A percentile compares a stretch with the other conserved stretches of the same genome.
These are phyloP conservation scores for Paramormyrops kingsleyae DNA, from an alignment of 2,113 vertebrate genomes.

Conservation along the genomic window DNA sequence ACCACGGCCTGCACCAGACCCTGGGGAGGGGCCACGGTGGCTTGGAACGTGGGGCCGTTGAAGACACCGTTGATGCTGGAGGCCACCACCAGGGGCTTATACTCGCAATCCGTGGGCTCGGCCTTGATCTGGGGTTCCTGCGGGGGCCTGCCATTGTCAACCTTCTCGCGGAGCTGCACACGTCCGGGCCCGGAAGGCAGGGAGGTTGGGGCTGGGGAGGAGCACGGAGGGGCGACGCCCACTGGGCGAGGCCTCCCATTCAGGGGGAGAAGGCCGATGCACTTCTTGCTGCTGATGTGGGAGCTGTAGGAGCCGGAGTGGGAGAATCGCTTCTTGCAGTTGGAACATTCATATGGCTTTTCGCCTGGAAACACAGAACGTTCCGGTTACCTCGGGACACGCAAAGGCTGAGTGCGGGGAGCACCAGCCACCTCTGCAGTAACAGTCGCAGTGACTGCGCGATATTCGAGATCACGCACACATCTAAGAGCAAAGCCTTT, in stretches of 20 bases:
- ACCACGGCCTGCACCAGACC: slow-evolving; percentile 90
- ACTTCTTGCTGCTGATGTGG: slow-evolving; percentile 98
- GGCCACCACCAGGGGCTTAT: slow-evolving; percentile 74
- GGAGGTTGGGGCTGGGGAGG: slow-evolving; percentile 65
- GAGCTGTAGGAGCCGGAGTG: slow-evolving; percentile 99
- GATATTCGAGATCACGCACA: not conserved
- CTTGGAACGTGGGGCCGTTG: slow-evolving; percentile 64
- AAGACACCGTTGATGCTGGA: slow-evolving; percentile 64
- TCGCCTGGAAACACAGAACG: slow-evolving; percentile 66
- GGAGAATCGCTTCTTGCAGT: slow-evolving; percentile 99
- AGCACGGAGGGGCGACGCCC: slow-evolving; percentile 70
- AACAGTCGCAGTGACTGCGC: not conserved
- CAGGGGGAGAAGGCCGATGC: slow-evolving; percentile 73
- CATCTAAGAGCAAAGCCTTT: not conserved
- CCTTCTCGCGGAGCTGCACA: slow-evolving; percentile 78
- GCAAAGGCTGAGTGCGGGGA: not conserved
- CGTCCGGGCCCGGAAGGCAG: slow-evolving; percentile 73
- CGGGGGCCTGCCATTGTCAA: slow-evolving; percentile 80
- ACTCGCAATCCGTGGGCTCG: slow-evolving; percentile 90
- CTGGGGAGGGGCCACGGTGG: slow-evolving; percentile 69
- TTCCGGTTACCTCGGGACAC: not conserved
- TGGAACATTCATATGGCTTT: slow-evolving; percentile 97
- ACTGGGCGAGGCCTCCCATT: slow-evolving; percentile 71
- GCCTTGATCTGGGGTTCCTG: slow-evolving; percentile 98
- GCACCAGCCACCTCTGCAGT: not conserved